These are phyloP conservation scores for Morelia viridis DNA, from an alignment of 2,797 vertebrate genomes.

Conservation along the genomic window DNA sequence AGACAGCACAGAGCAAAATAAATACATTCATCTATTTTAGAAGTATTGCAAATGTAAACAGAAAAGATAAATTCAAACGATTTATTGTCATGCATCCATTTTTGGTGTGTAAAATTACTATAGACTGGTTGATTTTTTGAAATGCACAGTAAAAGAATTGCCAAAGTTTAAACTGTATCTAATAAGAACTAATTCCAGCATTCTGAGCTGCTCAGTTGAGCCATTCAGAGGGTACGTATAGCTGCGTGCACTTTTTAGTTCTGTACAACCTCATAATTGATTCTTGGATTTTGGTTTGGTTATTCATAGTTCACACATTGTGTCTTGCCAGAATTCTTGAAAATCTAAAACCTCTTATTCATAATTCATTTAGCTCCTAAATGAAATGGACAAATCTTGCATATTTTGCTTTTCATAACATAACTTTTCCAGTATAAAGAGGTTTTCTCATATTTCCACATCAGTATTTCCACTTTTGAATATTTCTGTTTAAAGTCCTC, in stretches of 20 bases:
- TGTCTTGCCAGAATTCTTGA: background rate
- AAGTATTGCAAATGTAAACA: background rate
- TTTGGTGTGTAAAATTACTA: background rate
- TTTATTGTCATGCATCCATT: background rate
- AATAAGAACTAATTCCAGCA: background rate
- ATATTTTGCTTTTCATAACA: background rate
- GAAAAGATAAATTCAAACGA: slow-evolving; percentile 17
- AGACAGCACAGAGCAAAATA: slow-evolving; percentile 25
- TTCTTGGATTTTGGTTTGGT: background rate
- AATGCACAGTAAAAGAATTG: background rate
- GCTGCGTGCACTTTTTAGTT: background rate
- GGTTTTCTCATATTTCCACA: background rate
- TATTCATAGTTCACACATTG: background rate
- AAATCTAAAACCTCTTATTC: background rate
- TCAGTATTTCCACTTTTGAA: background rate
- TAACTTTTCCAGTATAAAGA: background rate
- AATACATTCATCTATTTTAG: slow-evolving; percentile 14
- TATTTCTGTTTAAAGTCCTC: background rate
- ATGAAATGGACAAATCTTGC: background rate
- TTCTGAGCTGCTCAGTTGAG: background rate
- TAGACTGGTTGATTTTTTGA: background rate
- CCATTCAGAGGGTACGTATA: background rate
- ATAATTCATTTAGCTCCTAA: background rate
- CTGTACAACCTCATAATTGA: background rate
- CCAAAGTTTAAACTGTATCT: background rate